A percentile compares a stretch with the other conserved stretches of the same genome.
These are phyloP conservation scores for Columba guinea DNA, from an alignment of 2,797 vertebrate genomes.

Conservation along the genomic window DNA sequence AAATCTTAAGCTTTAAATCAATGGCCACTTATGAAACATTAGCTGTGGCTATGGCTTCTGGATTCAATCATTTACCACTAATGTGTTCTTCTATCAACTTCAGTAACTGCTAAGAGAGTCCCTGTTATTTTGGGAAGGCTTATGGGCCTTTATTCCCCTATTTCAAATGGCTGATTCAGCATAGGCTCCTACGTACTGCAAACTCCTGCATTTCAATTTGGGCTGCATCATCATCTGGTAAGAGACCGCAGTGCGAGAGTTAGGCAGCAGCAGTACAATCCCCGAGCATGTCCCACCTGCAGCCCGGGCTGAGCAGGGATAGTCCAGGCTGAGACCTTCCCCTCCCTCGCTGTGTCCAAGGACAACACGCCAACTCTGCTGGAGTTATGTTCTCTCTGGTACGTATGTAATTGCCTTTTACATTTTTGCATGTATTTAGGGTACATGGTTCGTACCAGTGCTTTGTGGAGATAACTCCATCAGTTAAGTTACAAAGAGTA, in stretches of 20 bases:
- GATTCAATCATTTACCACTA: neutral
- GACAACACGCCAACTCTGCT: neutral
- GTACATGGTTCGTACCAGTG: neutral
- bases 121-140: neutral
- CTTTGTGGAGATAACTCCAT: neutral
- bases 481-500: neutral
- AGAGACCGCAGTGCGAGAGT: neutral
- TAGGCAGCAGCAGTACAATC: neutral
- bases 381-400: neutral
- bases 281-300: neutral
- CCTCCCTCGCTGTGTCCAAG: neutral
- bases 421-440: neutral
- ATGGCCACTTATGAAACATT: neutral
- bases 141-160: neutral
- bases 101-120: neutral
- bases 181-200: neutral
- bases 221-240: neutral
- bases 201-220: neutral
- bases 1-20: neutral
- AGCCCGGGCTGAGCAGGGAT: neutral
- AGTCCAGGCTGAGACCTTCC: neutral
- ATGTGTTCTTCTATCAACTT: neutral
- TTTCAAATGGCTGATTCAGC: neutral
- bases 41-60: neutral
- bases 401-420: neutral